A percentile compares a stretch with the other conserved stretches of the same genome.
Conservation (phyloP, 2,797 vertebrate species). For the Hydrocynus forskahlii region DNA sequence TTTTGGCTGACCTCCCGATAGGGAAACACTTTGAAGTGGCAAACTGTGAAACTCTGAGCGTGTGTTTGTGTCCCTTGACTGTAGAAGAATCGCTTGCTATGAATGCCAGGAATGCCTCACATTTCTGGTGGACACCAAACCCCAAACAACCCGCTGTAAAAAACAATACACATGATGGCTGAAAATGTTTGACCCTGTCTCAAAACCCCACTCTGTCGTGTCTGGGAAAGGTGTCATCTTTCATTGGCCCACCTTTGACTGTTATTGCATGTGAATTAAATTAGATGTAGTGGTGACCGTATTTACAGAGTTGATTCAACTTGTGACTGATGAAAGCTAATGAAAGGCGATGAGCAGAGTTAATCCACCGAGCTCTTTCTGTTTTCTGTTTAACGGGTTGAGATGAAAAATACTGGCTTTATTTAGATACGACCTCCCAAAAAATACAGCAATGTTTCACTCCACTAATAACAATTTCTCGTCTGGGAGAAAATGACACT, state of each 20-base stretch:
- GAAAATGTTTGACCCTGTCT: slow-evolving; percentile 2
- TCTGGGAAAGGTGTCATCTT: slow-evolving; percentile 45
- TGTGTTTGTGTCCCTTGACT: not conserved
- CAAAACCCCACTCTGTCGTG: slow-evolving; percentile 10
- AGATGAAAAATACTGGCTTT: slow-evolving; percentile 14
- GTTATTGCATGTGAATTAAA: slow-evolving; percentile 26
- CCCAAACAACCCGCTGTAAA: slow-evolving; percentile 21
- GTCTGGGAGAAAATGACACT: not conserved
- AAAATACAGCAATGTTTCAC: slow-evolving; percentile 19
- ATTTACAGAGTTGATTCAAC: slow-evolving; percentile 13
- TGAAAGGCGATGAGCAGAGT: not conserved
- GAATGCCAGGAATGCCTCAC: slow-evolving; percentile 20
- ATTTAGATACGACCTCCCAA: not conserved
- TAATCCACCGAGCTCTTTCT: not conserved
- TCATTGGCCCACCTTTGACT: slow-evolving; percentile 8
- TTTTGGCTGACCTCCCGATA: not conserved
- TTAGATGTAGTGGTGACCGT: not conserved
- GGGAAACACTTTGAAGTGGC: not conserved
- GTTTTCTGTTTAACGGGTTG: not conserved
- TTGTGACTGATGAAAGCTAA: not conserved
- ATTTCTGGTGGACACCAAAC: slow-evolving; percentile 27
- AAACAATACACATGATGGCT: slow-evolving; percentile 13
- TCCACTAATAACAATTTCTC: slow-evolving; percentile 3
- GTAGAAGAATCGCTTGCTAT: not conserved
- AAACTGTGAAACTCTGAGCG: not conserved